Evolutionary conservation across 1,140 invertebrate genomes (phyloP), one percentile per base, ranked within the genome.

Genomic region (Pogonomyrmex barbatus): DNA sequence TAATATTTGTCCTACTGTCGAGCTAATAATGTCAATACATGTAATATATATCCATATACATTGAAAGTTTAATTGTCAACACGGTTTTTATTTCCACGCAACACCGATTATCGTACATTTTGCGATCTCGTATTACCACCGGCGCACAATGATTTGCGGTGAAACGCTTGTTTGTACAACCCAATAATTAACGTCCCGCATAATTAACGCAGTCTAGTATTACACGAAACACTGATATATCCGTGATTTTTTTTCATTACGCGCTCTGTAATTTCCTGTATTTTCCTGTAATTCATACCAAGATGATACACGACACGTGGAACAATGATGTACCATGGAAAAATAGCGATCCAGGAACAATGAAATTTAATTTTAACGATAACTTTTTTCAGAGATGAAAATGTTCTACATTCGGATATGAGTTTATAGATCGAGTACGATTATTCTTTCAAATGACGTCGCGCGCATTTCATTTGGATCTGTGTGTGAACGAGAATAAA

Each of bases 61-160:
- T 60, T 47, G 97, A 75, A 83, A 60, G 75, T 82, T 83, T 75
- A 75, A 42, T 12, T 83, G 42, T 83, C 42, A 79, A 54, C 77
- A 54, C 36, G 30, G 42, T 24, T 54, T 56, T 83, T 47, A 54
- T 12, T 24, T 85, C 56, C 42, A 78, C 42, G 33, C 62, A 79
- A 68, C 63, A 50, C 45, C 60, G 84, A 67, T 79, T 68, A 78
- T 81, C 63, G 77, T 85, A 85, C 81, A 68, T 68, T 68, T 67
- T 47, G 30, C 42, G 68, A 73, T 60, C 56, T 62, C 68, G 56
- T 62, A 83, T 75, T 75, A 75, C 68, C 68, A 24, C 17, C 30
- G 54, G 30, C 2, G 33, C 39, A 73, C 30, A 83, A 83, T 83
- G 68, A 83, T 83, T 75, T 83, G 79, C 52, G 68, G 79, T 75